Evolutionary conservation across 53 echinoderm and acorn worm genomes (phyloP).

Genomic region (Paracentrotus lividus): DNA sequence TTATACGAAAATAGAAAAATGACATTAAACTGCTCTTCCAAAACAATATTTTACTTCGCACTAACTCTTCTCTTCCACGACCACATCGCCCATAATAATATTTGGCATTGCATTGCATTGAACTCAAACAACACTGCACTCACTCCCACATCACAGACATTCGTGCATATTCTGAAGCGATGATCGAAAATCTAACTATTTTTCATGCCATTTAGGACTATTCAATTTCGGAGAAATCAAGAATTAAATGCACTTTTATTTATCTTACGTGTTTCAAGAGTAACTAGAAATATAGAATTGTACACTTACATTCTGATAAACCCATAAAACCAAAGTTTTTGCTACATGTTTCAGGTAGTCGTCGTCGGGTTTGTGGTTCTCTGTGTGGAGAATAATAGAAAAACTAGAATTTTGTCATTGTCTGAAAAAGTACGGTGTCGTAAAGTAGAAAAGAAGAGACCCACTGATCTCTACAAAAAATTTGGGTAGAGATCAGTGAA

Average conservation of each 20-base stretch:
- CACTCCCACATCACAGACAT: not conserved
- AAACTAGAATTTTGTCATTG: not conserved
- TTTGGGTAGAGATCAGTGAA: too few species aligned
- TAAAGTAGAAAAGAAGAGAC: constrained; percentile 19
- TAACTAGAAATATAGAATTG: not conserved
- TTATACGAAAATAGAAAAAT: too few species aligned
- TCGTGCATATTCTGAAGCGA: not conserved
- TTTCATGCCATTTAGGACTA: not conserved
- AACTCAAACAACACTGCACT: not conserved
- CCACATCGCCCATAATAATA: too few species aligned
- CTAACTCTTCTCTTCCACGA: not conserved
- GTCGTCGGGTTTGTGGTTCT: not conserved
- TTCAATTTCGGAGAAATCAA: not conserved
- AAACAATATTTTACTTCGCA: not conserved
- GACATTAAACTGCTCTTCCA: too few species aligned
- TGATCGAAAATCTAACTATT: not conserved
- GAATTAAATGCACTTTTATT: not conserved
- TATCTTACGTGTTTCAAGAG: not conserved
- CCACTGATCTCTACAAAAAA: too few species aligned
- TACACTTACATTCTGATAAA: not conserved
- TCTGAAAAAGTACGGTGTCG: not conserved
- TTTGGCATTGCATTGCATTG: too few species aligned
- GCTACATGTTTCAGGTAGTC: not conserved
- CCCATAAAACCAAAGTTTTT: not conserved
- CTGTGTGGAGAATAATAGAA: not conserved